These are phyloP conservation scores for Hydractinia symbiolongicarpus DNA, from an alignment of 30 jellyfish, hydroid and myxozoan genomes.

Conservation along the genomic window DNA sequence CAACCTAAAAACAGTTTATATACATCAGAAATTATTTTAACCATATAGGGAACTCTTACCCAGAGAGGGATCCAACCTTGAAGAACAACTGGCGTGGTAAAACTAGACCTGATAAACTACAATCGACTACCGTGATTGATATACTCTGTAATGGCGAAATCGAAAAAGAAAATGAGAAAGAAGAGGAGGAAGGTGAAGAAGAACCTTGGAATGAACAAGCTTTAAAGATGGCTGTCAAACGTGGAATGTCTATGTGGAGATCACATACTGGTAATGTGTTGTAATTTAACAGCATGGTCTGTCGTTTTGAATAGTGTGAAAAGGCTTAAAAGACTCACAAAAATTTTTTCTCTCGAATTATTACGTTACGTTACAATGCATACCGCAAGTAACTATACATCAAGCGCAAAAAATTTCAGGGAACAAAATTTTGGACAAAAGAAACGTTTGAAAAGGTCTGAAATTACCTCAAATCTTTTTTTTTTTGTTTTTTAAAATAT, in stretches of 20 bases:
- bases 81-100: constrained; percentile 84
- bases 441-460: too few relatives aligned
- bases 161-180: constrained; percentile 13
- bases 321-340: too few relatives aligned
- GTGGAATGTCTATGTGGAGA: constrained; percentile 89
- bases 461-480: too few relatives aligned
- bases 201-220: constrained; percentile 43
- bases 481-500: too few relatives aligned
- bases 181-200: constrained; percentile 30
- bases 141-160: constrained; percentile 6
- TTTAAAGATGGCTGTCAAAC: constrained; percentile 50
- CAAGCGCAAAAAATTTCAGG: too few relatives aligned
- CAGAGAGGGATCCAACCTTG: constrained; percentile 65
- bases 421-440: too few relatives aligned
- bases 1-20: too few relatives aligned
- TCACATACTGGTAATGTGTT: constrained; percentile 57
- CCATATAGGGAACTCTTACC: constrained; percentile 42
- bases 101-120: constrained; percentile 48
- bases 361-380: too few relatives aligned
- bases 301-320: too few relatives aligned
- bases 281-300: not conserved
- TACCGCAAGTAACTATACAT: too few relatives aligned
- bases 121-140: constrained; percentile 28
- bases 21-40: too few relatives aligned
- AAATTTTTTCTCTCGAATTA: too few relatives aligned